Conservation (phyloP, 2,888 invertebrate species). For the Sericinus montela region DNA sequence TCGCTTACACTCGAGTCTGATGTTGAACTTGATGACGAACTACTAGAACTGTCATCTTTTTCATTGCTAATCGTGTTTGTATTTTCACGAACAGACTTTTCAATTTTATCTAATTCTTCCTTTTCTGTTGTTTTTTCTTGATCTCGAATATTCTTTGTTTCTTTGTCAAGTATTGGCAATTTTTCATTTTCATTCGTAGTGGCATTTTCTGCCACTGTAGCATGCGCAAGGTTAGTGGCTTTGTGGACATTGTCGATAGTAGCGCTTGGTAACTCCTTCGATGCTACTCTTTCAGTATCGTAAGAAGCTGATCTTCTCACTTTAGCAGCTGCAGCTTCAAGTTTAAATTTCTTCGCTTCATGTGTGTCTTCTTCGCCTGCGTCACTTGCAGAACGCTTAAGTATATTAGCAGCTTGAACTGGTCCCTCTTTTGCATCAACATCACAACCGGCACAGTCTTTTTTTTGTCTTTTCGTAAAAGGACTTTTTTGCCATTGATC, state of each 20-base stretch:
- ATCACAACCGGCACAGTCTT: conserved; percentile 44
- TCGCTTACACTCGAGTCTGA: conserved; percentile 79
- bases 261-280: conserved; percentile 29
- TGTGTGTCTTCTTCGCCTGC: conserved; percentile 65
- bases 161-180: conserved; percentile 23
- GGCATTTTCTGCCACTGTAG: conserved; percentile 12
- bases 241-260: conserved; percentile 11
- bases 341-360: conserved; percentile 59
- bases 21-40: conserved; percentile 61
- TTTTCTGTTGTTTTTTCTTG: conserved; percentile 26
- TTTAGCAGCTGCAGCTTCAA: conserved; percentile 67
- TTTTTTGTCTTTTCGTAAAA: conserved; percentile 55
- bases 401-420: conserved; percentile 65
- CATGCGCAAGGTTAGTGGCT: conserved; percentile 26
- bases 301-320: conserved; percentile 67
- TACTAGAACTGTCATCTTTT: conserved; percentile 58
- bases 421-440: conserved; percentile 43
- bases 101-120: conserved; percentile 36
- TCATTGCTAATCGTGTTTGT: conserved; percentile 15
- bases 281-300: conserved; percentile 52
- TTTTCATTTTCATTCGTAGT: conserved; percentile 26
- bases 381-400: conserved; percentile 70
- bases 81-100: conserved; percentile 23
- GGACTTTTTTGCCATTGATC: conserved; percentile 69
- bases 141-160: conserved; percentile 21